Base-by-base conservation (phyloP, 2,113 vertebrate genomes). In the Chrysochloris asiatica region DNA sequence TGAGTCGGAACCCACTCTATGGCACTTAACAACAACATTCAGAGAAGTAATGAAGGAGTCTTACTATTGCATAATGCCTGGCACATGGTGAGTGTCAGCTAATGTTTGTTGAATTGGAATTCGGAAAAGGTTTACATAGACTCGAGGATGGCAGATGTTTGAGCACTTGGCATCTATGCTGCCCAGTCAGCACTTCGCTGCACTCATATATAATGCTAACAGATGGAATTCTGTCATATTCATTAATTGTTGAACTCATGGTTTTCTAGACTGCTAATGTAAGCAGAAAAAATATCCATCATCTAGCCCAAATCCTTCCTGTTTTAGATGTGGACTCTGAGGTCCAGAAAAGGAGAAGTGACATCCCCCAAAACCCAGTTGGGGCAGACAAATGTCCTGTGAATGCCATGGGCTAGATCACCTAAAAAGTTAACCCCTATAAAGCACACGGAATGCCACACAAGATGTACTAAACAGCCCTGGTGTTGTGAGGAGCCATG, bases 281-380 rank as follows among this genome's bases (percentile, higher is more conserved):
- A 91, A 78, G 36, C 75, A 54, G 48, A 86, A 96, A 88, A 80
- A 16, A 89, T 73, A 86, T 19, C 54, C 69, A 50, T 84, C 88
- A 50, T 65, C 67, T 84, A 86, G 52, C 45, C 67, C 61, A 86
- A 67, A 82, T 50, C 22, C 81, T 50, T 73, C 45, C 24, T 56
- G 36, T 92, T 63, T 87, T 84, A 69, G 59, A 0, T 91, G 77
- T 93, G 65, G 50, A 56, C n/a, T 5, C 16, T n/a, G 33, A 83
- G 28, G 22, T 30, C 75, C 65, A 45, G 48, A 36, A 81, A 86
- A 86, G 26, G 71, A 41, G 13, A 59, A 0, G 0, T 76, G 75
- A 41, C 50, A 12, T 92, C 48, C 59, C 69, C 33, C 82, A 85
- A 72, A 54, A 92, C 41, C 28, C 63, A 75, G n/a, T 5, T 21